phyloP scores from a whole-genome alignment of 2,888 invertebrate genomes.

The Hanleya hanleyi region DNA sequence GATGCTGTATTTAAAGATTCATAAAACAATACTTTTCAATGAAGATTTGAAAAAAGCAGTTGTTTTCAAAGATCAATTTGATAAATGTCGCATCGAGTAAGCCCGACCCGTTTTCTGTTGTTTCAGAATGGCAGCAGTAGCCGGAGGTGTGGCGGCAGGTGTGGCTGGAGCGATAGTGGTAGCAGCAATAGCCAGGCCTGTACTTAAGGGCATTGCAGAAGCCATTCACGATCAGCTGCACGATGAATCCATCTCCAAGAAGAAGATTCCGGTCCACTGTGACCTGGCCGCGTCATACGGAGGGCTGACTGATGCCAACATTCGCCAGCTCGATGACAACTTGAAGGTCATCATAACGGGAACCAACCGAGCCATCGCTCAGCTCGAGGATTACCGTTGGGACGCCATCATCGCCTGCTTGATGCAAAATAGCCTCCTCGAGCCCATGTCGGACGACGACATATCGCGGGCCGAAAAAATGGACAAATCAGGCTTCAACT shows the following conservation, averaged over 20 bases:
- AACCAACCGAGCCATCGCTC: not conserved
- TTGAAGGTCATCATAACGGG: not conserved
- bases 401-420: not conserved
- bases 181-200: not conserved
- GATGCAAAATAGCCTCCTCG: not conserved
- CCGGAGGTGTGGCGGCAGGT: not conserved
- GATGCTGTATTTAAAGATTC: no score
- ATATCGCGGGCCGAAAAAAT: not conserved
- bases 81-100: no score
- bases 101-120: no score
- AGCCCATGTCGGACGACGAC: not conserved
- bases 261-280: not conserved
- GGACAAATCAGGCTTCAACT: not conserved
- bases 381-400: not conserved
- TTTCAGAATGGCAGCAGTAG: not conserved
- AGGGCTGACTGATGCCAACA: not conserved
- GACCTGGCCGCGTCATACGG: conserved; percentile 4
- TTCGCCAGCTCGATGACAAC: not conserved
- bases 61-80: no score
- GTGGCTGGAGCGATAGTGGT: not conserved
- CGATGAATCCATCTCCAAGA: not conserved
- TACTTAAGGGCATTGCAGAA: not conserved
- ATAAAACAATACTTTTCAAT: no score
- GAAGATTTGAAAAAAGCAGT: no score
- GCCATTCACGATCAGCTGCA: not conserved